phyloP scores from a whole-genome alignment of 2,797 vertebrate species.

The Pyrrhura leucotis region DNA sequence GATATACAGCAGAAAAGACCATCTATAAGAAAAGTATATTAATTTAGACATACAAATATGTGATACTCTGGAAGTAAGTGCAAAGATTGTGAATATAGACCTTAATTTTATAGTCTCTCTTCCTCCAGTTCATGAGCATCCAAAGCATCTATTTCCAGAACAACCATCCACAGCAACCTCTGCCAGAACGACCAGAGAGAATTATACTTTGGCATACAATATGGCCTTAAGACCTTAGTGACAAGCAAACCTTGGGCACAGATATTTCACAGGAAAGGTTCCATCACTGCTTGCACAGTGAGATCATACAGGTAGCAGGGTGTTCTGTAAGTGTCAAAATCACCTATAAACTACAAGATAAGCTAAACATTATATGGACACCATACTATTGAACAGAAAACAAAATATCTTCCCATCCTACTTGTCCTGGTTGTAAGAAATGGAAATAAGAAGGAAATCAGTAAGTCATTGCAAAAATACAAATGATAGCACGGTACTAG shows the following conservation, averaged over 20 bases:
- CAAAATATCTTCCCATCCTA: background rate
- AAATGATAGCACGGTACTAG: background rate
- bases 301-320: background rate
- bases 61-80: background rate
- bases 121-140: background rate
- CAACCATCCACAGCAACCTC: background rate
- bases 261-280: background rate
- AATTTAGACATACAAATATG: background rate
- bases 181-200: background rate
- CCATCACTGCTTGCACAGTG: background rate
- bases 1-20: background rate
- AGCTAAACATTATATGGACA: background rate
- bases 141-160: background rate
- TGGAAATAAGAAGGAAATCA: background rate
- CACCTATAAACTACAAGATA: background rate
- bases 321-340: background rate
- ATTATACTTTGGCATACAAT: background rate
- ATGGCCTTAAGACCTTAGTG: background rate
- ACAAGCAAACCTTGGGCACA: background rate
- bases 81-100: background rate
- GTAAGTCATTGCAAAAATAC: background rate
- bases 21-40: background rate
- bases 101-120: background rate
- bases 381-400: background rate
- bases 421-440: background rate